These are phyloP conservation scores for Exephanes ischioxanthus DNA, from an alignment of 2,888 invertebrate species.

Conservation along the genomic window DNA sequence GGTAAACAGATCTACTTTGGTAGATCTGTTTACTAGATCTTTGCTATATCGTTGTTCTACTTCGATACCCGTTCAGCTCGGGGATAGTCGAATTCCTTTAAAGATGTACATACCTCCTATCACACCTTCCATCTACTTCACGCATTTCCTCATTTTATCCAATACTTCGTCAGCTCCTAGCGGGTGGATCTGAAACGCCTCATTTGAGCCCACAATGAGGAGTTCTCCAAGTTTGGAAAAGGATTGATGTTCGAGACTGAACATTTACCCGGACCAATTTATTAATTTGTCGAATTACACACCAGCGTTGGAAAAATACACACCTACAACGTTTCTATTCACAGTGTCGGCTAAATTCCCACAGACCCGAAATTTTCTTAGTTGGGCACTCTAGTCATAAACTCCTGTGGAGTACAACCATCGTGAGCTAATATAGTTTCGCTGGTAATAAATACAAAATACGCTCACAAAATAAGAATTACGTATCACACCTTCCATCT, in stretches of 20 bases:
- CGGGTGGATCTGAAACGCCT: too few relatives aligned
- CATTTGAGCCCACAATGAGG: too few relatives aligned
- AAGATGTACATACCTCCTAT: conserved; percentile 41
- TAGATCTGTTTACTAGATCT: too few relatives aligned
- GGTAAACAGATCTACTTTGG: conserved; percentile 71
- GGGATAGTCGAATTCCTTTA: conserved; percentile 61
- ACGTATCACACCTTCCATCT: conserved; percentile 41
- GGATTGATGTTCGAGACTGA: not conserved
- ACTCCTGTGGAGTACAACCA: not conserved
- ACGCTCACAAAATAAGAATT: conserved; percentile 73
- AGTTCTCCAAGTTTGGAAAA: not conserved
- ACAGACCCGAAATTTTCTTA: not conserved
- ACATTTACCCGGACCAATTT: not conserved
- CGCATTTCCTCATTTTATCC: conserved; percentile 31
- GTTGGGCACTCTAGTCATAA: not conserved
- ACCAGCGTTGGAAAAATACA: not conserved
- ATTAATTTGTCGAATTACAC: not conserved
- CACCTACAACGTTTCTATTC: too few relatives aligned
- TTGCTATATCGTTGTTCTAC: not conserved
- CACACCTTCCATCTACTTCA: conserved; percentile 40
- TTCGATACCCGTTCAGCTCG: conserved; percentile 26
- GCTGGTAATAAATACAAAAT: conserved; percentile 71
- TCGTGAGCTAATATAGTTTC: conserved; percentile 72
- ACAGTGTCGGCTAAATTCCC: not conserved
- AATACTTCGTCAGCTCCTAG: not conserved